A percentile compares a stretch with the other conserved stretches of the same genome.
phyloP scores from a whole-genome alignment of 1,140 invertebrate species.

The Teleopsis dalmanni region DNA sequence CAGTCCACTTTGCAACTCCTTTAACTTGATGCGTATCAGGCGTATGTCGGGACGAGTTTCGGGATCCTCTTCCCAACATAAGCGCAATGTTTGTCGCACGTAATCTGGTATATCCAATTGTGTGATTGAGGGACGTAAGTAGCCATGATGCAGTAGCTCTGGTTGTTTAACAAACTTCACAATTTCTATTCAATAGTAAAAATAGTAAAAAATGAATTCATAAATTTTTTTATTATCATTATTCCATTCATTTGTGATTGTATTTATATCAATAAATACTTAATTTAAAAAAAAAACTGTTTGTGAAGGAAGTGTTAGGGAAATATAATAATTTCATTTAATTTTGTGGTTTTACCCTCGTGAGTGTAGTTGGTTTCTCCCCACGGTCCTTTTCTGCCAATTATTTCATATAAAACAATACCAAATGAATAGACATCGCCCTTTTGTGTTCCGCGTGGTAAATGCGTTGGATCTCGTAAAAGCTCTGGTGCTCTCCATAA shows the following conservation, averaged over 20 bases:
- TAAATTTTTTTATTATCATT: slow-evolving; percentile 3
- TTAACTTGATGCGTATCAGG: slow-evolving; percentile 60
- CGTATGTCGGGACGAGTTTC: slow-evolving; percentile 80
- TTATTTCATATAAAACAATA: slow-evolving; percentile 85
- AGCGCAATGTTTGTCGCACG: slow-evolving; percentile 78
- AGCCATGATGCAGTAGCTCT: slow-evolving; percentile 61
- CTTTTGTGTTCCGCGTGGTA: slow-evolving; percentile 65
- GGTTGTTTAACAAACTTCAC: slow-evolving; percentile 83
- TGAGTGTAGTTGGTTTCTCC: slow-evolving; percentile 54
- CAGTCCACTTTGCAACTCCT: slow-evolving; percentile 70
- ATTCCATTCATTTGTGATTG: background rate
- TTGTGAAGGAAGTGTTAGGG: background rate
- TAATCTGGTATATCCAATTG: slow-evolving; percentile 86
- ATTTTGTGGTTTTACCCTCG: slow-evolving; percentile 46
- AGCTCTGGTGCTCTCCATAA: slow-evolving; percentile 88
- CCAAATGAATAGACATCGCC: slow-evolving; percentile 88
- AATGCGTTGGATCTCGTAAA: slow-evolving; percentile 55
- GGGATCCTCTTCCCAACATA: slow-evolving; percentile 74
- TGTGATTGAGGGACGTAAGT: slow-evolving; percentile 80
- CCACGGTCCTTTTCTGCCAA: slow-evolving; percentile 79
- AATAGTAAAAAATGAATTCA: slow-evolving; percentile 4
- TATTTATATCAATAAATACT: background rate
- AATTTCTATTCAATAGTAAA: slow-evolving; percentile 61
- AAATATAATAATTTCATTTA: background rate
- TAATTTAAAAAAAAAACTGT: background rate